Conservation (phyloP, 2,888 invertebrate genomes). For the Drosophila mimica region DNA sequence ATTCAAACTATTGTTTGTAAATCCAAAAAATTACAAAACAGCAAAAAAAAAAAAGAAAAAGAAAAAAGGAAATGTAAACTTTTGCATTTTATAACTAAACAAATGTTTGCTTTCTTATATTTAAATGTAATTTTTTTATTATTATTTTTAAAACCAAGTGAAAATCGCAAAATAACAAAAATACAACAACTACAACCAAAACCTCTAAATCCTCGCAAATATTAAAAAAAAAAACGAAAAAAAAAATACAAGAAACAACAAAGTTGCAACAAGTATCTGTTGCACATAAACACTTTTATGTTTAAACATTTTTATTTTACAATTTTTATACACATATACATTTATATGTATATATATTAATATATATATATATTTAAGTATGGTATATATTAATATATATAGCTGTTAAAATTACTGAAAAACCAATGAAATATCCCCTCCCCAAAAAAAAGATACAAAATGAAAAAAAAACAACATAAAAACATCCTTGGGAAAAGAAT, state of each 20-base stretch:
- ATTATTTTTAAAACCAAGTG: constrained; percentile 35
- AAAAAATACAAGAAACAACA: constrained; percentile 1
- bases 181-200: constrained; percentile 68
- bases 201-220: constrained; percentile 80
- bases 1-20: constrained; percentile 55
- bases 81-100: constrained; percentile 44
- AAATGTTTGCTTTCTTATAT: constrained; percentile 29
- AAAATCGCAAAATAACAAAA: constrained; percentile 32
- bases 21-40: constrained; percentile 15
- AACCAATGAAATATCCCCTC: constrained; percentile 53
- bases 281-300: constrained; percentile 47
- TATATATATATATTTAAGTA: constrained; percentile 16
- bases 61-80: constrained; percentile 21
- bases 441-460: constrained; percentile 28
- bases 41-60: constrained; percentile 15
- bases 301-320: constrained; percentile 62
- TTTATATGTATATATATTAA: constrained; percentile 30
- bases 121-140: constrained; percentile 21
- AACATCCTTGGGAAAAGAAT: constrained; percentile 37
- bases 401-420: constrained; percentile 55
- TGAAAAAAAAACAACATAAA: constrained; percentile 31
- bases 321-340: constrained; percentile 50
- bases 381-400: constrained; percentile 34
- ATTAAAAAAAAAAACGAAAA: constrained; percentile 32
- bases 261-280: constrained; percentile 24